A percentile compares a stretch with the other conserved stretches of the same genome.
These are phyloP conservation scores for Diarsia mendica DNA, from an alignment of 2,888 invertebrate genomes.

Conservation along the genomic window DNA sequence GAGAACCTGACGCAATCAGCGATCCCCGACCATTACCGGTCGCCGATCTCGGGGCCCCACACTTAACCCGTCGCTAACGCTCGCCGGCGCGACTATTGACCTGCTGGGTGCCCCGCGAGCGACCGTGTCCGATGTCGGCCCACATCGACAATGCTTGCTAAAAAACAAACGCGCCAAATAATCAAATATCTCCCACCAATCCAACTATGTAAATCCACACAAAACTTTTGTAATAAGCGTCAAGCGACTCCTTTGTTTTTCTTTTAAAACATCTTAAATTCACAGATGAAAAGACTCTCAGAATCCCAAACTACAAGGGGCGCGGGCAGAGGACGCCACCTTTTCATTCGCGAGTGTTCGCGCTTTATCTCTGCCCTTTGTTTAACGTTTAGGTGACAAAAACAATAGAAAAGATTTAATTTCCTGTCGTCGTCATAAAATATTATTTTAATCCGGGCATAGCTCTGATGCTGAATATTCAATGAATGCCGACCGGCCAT, in stretches of 20 bases:
- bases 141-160: constrained; percentile 18
- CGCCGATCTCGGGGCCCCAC: constrained; percentile 41
- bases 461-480: constrained; percentile 81
- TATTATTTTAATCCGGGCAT: constrained; percentile 84
- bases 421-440: constrained; percentile 83
- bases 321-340: constrained; percentile 29
- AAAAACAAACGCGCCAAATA: constrained; percentile 29
- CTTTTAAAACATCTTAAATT: constrained; percentile 59
- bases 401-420: constrained; percentile 85
- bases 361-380: constrained; percentile 70
- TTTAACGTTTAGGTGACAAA: constrained; percentile 76
- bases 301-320: constrained; percentile 32
- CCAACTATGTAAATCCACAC: constrained; percentile 39
- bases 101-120: constrained; percentile 18
- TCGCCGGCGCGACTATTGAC: constrained; percentile 44
- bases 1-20: constrained; percentile 34
- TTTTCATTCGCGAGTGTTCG: constrained; percentile 37
- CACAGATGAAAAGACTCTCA: constrained; percentile 53
- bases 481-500: constrained; percentile 77
- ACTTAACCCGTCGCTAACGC: constrained; percentile 33
- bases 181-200: constrained; percentile 19
- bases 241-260: constrained; percentile 55
- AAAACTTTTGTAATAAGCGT: constrained; percentile 65
- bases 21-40: constrained; percentile 33
- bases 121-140: not conserved